phyloP scores from a whole-genome alignment of 2,888 invertebrate species.

The Lumbricus terrestris region DNA sequence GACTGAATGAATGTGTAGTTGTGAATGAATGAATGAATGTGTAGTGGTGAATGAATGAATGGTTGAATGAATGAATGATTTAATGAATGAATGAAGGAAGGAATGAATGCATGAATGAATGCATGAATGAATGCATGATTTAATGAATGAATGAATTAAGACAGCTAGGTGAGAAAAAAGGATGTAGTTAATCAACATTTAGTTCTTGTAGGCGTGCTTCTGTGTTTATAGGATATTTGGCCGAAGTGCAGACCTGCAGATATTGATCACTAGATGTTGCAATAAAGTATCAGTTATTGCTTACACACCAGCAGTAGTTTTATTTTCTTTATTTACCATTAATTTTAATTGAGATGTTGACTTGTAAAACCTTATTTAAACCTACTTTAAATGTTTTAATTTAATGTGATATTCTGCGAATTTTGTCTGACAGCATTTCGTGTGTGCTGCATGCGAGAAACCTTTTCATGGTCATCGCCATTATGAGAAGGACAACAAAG shows the following conservation, averaged over 20 bases:
- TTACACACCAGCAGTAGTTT: background rate
- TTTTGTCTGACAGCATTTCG: slow-evolving; percentile 76
- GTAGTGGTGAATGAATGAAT: too few relatives aligned
- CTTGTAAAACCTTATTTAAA: background rate
- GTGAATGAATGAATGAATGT: too few relatives aligned
- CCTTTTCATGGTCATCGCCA: slow-evolving; percentile 98
- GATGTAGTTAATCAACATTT: background rate
- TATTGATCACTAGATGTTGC: background rate
- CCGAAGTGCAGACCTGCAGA: background rate
- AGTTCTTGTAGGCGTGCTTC: background rate
- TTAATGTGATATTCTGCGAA: background rate
- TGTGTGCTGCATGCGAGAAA: slow-evolving; percentile 98
- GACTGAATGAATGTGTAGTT: too few relatives aligned
- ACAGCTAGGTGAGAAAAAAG: too few relatives aligned
- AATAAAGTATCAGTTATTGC: background rate
- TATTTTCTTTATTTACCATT: background rate
- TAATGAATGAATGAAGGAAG: too few relatives aligned
- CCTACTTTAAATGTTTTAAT: background rate
- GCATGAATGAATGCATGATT: too few relatives aligned
- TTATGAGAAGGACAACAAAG: slow-evolving; percentile 92
- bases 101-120: too few relatives aligned
- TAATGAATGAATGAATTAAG: too few relatives aligned
- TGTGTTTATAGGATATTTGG: background rate
- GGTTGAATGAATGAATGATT: too few relatives aligned
- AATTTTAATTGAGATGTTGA: background rate